A percentile compares a stretch with the other conserved stretches of the same genome.
Conservation (phyloP, 2,113 vertebrate species). For the Leucosticte australis region DNA sequence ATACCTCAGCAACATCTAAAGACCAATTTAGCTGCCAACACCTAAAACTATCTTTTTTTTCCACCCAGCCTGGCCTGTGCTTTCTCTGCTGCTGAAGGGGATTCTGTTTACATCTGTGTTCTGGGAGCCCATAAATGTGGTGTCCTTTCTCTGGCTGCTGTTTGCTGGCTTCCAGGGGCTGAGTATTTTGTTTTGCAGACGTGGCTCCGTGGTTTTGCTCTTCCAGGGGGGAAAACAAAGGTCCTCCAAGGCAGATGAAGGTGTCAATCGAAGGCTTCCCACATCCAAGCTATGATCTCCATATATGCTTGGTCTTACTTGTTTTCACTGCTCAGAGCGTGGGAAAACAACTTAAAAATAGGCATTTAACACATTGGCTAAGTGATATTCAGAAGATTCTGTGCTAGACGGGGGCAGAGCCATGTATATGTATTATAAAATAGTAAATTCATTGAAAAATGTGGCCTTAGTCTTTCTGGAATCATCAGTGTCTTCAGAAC, state of each 20-base stretch:
- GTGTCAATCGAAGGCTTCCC: background rate
- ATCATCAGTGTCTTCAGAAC: background rate
- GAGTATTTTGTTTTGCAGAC: background rate
- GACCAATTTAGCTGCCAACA: background rate
- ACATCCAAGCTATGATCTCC: background rate
- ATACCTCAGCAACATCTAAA: constrained; percentile 20
- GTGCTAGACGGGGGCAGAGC: background rate
- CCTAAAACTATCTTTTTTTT: background rate
- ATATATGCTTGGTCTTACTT: background rate
- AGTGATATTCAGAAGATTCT: background rate
- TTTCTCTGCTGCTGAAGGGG: background rate
- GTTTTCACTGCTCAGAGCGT: background rate
- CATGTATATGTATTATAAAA: background rate
- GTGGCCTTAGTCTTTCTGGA: background rate
- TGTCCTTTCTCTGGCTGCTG: background rate
- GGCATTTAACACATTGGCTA: background rate
- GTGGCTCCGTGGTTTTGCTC: background rate
- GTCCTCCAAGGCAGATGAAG: background rate
- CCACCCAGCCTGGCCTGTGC: background rate
- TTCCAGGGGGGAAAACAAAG: background rate
- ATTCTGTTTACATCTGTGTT: background rate
- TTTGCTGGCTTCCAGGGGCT: background rate
- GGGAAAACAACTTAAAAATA: background rate
- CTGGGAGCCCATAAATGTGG: background rate
- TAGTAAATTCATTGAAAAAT: background rate